These are phyloP conservation scores for Lepisosteus oculatus DNA, from an alignment of 2,113 vertebrate species.

Conservation along the genomic window DNA sequence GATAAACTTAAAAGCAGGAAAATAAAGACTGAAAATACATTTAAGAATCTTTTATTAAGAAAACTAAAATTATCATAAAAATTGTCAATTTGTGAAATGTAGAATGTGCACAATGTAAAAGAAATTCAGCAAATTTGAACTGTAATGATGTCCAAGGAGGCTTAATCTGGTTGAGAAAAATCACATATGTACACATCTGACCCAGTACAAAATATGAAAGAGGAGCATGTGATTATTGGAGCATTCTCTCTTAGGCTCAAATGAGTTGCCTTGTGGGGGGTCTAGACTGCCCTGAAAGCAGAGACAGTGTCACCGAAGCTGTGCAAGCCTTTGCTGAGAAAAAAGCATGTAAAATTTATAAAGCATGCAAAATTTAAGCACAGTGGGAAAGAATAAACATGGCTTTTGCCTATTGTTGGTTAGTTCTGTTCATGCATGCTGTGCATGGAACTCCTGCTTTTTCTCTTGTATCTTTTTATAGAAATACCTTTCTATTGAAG, in stretches of 20 bases:
- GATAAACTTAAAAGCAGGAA: no score
- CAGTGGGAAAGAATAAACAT: constrained; percentile 30
- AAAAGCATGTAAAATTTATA: constrained; percentile 53
- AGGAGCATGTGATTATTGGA: constrained; percentile 31
- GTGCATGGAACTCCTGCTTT: not conserved
- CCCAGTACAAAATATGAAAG: constrained; percentile 45
- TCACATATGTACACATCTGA: no score
- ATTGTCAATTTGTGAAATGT: no score
- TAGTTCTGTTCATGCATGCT: not conserved
- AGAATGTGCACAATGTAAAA: no score
- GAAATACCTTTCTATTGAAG: not conserved
- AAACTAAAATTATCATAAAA: no score
- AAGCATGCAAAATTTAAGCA: constrained; percentile 34
- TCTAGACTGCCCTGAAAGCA: not conserved
- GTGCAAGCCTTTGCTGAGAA: not conserved
- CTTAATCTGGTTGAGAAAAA: no score
- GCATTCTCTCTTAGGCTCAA: constrained; percentile 50
- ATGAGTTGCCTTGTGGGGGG: constrained; percentile 44
- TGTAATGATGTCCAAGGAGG: no score
- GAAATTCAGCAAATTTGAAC: no score
- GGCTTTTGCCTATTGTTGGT: not conserved
- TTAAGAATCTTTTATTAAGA: no score
- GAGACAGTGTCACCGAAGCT: no score
- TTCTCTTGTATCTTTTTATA: not conserved
- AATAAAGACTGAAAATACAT: no score